Evolutionary conservation across 1,140 invertebrate genomes (phyloP).

Genomic region (Pararge aegeria): DNA sequence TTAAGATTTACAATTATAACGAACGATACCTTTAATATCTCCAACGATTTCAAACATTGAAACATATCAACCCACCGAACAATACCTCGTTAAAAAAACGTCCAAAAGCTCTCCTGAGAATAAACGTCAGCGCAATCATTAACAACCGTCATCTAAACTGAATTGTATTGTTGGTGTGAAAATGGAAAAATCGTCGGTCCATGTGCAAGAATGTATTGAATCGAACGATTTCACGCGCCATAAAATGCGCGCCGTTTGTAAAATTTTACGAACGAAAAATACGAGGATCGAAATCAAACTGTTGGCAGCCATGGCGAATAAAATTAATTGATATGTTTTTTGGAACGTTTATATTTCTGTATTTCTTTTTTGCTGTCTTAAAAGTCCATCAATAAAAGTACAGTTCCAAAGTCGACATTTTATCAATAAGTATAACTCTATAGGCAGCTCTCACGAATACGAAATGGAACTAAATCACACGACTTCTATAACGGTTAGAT

Average conservation of each 20-base stretch:
- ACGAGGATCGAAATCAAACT: conserved; percentile 50
- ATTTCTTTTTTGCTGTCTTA: conserved; percentile 5
- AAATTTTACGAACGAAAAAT: conserved; percentile 45
- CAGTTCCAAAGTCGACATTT: background rate
- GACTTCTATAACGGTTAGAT: no score
- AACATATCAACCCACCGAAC: conserved; percentile 14
- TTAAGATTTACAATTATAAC: no score
- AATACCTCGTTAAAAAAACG: conserved; percentile 36
- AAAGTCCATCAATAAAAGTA: conserved; percentile 11
- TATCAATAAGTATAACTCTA: background rate
- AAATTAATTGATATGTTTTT: conserved; percentile 70
- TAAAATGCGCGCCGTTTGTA: conserved; percentile 59
- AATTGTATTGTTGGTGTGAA: conserved; percentile 68
- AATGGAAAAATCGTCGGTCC: conserved; percentile 67
- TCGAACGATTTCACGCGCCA: conserved; percentile 73
- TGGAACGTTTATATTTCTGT: conserved; percentile 43
- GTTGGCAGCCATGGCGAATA: conserved; percentile 64
- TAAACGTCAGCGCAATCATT: conserved; percentile 54
- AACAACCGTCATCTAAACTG: conserved; percentile 56
- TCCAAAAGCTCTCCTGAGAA: conserved; percentile 34
- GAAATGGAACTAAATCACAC: background rate
- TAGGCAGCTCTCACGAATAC: background rate
- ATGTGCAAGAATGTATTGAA: conserved; percentile 49
- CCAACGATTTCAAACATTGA: conserved; percentile 2
- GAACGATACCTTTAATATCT: background rate